A percentile compares a stretch with the other conserved stretches of the same genome.
phyloP scores from a whole-genome alignment of 1,140 invertebrate genomes.

The Hylaeus anthracinus region DNA sequence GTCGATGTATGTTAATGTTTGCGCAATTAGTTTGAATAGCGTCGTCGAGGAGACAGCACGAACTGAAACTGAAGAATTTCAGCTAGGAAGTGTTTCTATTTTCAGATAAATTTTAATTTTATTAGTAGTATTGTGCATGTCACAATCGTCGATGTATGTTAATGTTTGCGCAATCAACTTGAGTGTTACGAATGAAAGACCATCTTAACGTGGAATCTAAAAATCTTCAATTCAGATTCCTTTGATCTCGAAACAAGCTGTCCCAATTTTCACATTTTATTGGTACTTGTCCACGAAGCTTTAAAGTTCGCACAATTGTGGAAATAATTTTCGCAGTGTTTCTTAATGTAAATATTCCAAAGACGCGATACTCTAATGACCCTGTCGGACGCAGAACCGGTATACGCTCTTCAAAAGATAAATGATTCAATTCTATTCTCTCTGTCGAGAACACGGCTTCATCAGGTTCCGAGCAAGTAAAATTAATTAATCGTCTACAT shows the following conservation, averaged over 20 bases:
- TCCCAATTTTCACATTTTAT: too few relatives aligned
- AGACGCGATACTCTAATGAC: constrained; percentile 25
- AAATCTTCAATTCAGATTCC: too few relatives aligned
- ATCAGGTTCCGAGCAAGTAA: not conserved
- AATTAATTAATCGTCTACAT: constrained; percentile 17
- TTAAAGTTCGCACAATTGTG: not conserved
- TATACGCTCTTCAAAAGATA: constrained; percentile 16
- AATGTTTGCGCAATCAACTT: not conserved
- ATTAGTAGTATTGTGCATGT: not conserved
- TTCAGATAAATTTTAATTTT: too few relatives aligned
- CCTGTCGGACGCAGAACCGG: constrained; percentile 20
- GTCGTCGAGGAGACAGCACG: not conserved
- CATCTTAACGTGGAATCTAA: too few relatives aligned
- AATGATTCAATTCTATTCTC: constrained; percentile 26
- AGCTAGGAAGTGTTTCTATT: too few relatives aligned
- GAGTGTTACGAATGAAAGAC: not conserved
- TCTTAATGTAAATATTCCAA: not conserved
- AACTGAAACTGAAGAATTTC: too few relatives aligned
- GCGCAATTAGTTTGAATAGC: not conserved
- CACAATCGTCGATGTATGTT: not conserved
- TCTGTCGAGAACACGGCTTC: constrained; percentile 14
- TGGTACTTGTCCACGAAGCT: not conserved
- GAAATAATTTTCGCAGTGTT: not conserved
- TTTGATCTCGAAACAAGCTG: not conserved
- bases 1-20: not conserved